Percentiles rank a stretch among this genome's conserved stretches.
Conservation (phyloP, 2,888 invertebrate species). For the Netelia melanura region DNA sequence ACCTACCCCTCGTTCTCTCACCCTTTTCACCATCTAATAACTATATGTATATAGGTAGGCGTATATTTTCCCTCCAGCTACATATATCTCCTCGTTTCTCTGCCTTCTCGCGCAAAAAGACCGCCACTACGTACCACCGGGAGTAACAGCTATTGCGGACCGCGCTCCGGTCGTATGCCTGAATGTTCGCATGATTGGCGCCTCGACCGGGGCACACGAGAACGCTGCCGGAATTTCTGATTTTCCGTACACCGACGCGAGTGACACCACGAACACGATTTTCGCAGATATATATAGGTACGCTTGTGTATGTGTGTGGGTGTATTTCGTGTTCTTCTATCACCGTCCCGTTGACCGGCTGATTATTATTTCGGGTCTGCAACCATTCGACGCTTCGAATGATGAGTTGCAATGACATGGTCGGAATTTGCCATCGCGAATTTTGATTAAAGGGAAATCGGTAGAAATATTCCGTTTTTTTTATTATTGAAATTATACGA, state of each 20-base stretch:
- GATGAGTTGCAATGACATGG: slow-evolving; percentile 1
- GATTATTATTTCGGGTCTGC: slow-evolving; percentile 51
- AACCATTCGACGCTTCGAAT: slow-evolving; percentile 26
- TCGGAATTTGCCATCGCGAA: neutral
- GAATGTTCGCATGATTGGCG: slow-evolving; percentile 84
- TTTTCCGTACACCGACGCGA: slow-evolving; percentile 67
- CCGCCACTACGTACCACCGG: neutral
- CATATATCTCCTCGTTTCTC: slow-evolving; percentile 33
- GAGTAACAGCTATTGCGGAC: slow-evolving; percentile 69
- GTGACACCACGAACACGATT: slow-evolving; percentile 37
- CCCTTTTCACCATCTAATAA: slow-evolving; percentile 54
- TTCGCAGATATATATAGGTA: slow-evolving; percentile 26
- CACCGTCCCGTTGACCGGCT: slow-evolving; percentile 20
- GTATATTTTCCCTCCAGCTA: neutral
- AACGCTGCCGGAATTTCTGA: slow-evolving; percentile 82
- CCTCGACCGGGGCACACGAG: slow-evolving; percentile 75
- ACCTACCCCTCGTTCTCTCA: slow-evolving; percentile 23
- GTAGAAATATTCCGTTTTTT: too few relatives aligned
- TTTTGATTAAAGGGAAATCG: neutral
- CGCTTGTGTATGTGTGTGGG: slow-evolving; percentile 66
- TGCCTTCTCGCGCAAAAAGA: slow-evolving; percentile 7
- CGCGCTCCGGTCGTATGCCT: slow-evolving; percentile 73
- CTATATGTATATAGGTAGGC: slow-evolving; percentile 15
- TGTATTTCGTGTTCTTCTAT: slow-evolving; percentile 34
- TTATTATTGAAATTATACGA: too few relatives aligned